Base-by-base conservation (phyloP, 2,888 invertebrate species). In the Rambutsinella grinnellia region DNA sequence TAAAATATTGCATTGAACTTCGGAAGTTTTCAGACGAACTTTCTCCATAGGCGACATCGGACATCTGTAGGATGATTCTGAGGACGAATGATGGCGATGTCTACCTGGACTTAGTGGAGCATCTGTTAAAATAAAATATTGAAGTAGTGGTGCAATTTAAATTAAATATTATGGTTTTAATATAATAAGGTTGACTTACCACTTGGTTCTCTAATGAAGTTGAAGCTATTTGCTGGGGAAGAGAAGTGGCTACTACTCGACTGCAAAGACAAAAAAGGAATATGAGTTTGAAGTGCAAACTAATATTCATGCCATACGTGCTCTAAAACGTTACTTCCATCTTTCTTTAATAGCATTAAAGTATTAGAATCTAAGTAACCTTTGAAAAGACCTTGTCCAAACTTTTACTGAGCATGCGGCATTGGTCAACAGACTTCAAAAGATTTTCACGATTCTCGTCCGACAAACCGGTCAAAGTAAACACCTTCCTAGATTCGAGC, bases 371-470 rank as follows among this genome's bases (percentile, higher is more conserved):
- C 10, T 15, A 23, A 17, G 10, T n/a, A 1, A 71, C 71, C 63
- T 57, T 67, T 19, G 65, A 53, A 26, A 77, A 71, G 6, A 71
- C 13, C 26, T 66, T 54, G 47, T 76, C 66, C 61, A 79, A 44
- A 56, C 62, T 79, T 24, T 69, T 60, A 70, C 76, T 70, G 8
- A 79, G 51, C 47, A 72, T 36, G 49, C 65, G 62, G 1, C 70
- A 60, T 17, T 77, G 77, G 26, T 79, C 72, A 1, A 79, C 46
- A 6, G 76, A 69, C 46, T 67, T 66, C 5, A 70, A 60, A 24
- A 79, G 65, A 54, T 70, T 76, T 62, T 65, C 69, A 19, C 77
- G 72, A 54, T 74, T 77, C 44, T 68, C 65, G 19, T 79, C 70
- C 2, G 71, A 63, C 1, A 79, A 67, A 1, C 76, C 76, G 24